These are phyloP conservation scores for Lepus americanus DNA, from an alignment of 2,113 vertebrate genomes.

Conservation along the genomic window DNA sequence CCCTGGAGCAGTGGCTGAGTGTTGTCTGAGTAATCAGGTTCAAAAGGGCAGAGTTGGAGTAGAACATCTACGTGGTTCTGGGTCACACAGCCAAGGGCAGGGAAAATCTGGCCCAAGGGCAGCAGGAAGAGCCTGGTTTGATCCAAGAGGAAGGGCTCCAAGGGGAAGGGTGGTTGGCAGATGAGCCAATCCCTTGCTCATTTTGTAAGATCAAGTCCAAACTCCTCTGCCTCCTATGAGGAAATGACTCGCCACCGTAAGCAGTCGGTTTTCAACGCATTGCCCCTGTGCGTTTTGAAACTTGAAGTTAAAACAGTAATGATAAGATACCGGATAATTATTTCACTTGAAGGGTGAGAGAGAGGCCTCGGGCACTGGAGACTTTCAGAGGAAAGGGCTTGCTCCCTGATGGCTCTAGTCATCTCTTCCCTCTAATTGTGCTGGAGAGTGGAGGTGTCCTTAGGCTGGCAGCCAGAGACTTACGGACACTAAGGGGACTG, in stretches of 20 bases:
- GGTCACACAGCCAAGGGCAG: not conserved
- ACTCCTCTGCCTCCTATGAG: constrained; percentile 33
- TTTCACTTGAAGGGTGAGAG: constrained; percentile 12
- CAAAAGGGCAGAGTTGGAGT: constrained; percentile 18
- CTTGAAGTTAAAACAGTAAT: not conserved
- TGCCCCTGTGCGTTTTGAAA: constrained; percentile 58
- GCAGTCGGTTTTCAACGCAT: not conserved
- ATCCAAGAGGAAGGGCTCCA: not conserved
- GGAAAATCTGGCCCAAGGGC: constrained; percentile 13
- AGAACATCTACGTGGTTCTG: not conserved
- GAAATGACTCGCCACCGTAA: constrained; percentile 62
- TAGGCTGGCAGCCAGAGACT: not conserved
- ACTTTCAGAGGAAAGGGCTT: not conserved
- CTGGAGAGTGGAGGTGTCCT: not conserved
- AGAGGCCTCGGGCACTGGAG: not conserved
- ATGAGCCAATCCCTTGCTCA: constrained; percentile 33
- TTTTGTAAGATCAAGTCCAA: constrained; percentile 65
- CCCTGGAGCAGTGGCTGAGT: not conserved
- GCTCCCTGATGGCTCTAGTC: not conserved
- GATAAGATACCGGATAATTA: constrained; percentile 46
- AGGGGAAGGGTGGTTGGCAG: not conserved
- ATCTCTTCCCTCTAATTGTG: not conserved
- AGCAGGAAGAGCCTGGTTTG: constrained; percentile 25
- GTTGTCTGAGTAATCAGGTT: constrained; percentile 67
- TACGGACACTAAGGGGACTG: not conserved